Base-by-base conservation (phyloP, 1,140 invertebrate species). In the Agrilus planipennis region DNA sequence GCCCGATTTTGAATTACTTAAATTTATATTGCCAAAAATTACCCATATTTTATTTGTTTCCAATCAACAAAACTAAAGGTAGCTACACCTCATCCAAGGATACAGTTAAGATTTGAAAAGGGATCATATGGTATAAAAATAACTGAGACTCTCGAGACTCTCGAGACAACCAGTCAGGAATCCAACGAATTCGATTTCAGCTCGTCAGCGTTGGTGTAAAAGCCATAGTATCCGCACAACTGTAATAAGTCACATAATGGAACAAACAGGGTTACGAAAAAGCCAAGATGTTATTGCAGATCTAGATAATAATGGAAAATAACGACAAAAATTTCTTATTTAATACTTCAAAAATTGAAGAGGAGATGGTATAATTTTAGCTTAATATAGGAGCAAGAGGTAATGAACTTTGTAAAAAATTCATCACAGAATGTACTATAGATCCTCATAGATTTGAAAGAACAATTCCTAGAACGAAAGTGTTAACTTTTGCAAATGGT, bases 51-150 rank as follows among this genome's bases (percentile, higher is more conserved):
- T 51, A 42, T 51, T 51, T 36, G 36, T 41, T 17, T 51, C 9
- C 12, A 49, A 51, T 41, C 44, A 51, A 25, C 46, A 39, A 37
- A 50, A 49, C 27, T 50, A 49, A 49, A 51, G 14, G 41, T 56
- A 35, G 9, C 15, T 5, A 41, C 48, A 45, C 50, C 47, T 52
- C 53, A 52, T 52, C 50, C 50, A 23, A 40, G 36, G 20, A 27
- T 58, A 37, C 16, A 38, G 19, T 10, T 41, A 2, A 11, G 48
- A 21, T 41, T 57, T 18, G 18, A 49, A 40, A 37, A 49, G 27
- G 52, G 52, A 2, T 28, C n/a, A n/a, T 25, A 27, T 27, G 36
- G 18, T 11, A 11, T 39, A 3, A 16, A 23, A 27, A 12, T 12
- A 11, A 39, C 36, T 9, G 19, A 15, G n/a, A 28, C n/a, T 12